phyloP scores from a whole-genome alignment of 2,797 vertebrate species.

The Protosalanx chinensis region DNA sequence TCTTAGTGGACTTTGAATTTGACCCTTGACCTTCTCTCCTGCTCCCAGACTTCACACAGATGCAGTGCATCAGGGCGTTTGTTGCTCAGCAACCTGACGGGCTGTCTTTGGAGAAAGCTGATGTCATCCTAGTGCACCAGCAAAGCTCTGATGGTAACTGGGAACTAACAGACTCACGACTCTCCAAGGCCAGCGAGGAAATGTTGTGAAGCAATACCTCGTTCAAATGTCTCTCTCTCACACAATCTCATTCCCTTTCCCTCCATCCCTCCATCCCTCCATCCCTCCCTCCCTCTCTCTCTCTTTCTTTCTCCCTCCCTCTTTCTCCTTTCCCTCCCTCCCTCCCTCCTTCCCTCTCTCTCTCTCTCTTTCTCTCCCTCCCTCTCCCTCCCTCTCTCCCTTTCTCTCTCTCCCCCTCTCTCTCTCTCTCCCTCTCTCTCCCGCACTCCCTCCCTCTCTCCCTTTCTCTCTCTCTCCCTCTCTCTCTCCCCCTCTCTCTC shows the following conservation, averaged over 20 bases:
- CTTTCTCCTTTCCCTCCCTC: not conserved
- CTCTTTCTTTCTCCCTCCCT: not conserved
- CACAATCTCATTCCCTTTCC: not conserved
- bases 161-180: not conserved
- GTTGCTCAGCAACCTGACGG: conserved; percentile 90
- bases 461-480: not conserved
- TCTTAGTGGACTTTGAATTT: conserved; percentile 13
- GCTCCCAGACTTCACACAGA: conserved; percentile 79
- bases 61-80: conserved; percentile 88
- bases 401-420: not conserved
- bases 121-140: conserved; percentile 85
- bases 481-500: not conserved
- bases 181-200: not conserved
- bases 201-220: not conserved
- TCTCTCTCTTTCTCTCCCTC: conserved; percentile 4
- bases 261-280: not conserved
- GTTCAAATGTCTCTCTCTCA: not conserved
- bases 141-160: conserved; percentile 86
- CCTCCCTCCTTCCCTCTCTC: not conserved
- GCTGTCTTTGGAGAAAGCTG: conserved; percentile 91
- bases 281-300: not conserved
- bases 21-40: conserved; percentile 17
- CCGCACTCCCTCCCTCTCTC: not conserved
- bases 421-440: not conserved
- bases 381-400: not conserved